These are phyloP conservation scores for Agonopterix arenella DNA, from an alignment of 2,888 invertebrate genomes.

Conservation along the genomic window DNA sequence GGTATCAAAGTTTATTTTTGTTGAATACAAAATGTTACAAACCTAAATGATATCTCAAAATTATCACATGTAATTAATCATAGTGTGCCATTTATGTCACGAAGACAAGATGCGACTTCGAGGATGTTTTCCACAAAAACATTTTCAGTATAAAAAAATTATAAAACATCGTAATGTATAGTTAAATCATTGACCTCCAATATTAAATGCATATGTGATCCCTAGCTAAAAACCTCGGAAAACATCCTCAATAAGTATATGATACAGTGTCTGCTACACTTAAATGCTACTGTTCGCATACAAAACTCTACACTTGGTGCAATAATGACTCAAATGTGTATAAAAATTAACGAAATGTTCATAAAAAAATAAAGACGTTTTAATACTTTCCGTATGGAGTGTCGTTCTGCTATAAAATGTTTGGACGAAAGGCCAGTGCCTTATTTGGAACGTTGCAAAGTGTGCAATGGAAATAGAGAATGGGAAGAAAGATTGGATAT, in stretches of 20 bases:
- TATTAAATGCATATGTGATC: conserved; percentile 17
- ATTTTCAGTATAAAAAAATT: too few species aligned
- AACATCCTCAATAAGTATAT: conserved; percentile 31
- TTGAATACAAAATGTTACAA: conserved; percentile 7
- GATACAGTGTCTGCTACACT: conserved; percentile 30
- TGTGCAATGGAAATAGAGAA: too few species aligned
- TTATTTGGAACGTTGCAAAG: too few species aligned
- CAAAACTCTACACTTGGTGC: conserved; percentile 55
- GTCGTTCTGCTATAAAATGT: conserved; percentile 12
- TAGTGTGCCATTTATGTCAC: conserved; percentile 23
- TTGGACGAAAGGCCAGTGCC: too few species aligned
- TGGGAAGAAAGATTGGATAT: too few species aligned
- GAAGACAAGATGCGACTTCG: conserved; percentile 11
- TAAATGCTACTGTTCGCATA: conserved; percentile 39
- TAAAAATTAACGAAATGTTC: conserved; percentile 24
- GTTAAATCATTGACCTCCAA: too few species aligned
- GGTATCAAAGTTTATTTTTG: too few species aligned
- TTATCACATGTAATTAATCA: conserved; percentile 44
- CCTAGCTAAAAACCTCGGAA: conserved; percentile 22
- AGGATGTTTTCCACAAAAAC: conserved; percentile 34
- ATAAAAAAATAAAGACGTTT: conserved; percentile 61
- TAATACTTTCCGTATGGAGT: conserved; percentile 49
- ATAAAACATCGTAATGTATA: too few species aligned
- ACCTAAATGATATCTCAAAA: conserved; percentile 44
- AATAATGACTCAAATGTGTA: conserved; percentile 32